Base-by-base conservation (phyloP, 2,113 vertebrate species). In the Aramus guarauna region DNA sequence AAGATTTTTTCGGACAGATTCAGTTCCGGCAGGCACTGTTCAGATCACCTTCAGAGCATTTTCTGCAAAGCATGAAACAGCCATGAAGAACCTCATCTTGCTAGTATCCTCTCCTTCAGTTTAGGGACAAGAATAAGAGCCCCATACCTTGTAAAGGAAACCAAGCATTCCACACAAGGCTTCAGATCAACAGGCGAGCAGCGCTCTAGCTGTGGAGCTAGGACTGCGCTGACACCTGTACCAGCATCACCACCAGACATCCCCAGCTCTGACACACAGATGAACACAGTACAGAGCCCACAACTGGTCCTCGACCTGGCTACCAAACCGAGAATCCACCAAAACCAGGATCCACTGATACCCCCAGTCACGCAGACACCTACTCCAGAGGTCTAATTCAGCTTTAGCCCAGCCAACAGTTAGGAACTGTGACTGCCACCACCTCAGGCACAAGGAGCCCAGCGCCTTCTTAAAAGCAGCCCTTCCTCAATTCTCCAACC, bases 41-140 rank as follows among this genome's bases (percentile, higher is more conserved):
- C 68, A 11, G 66, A 60, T 91, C 20, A 1, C 53, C 11, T 89
- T 78, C 92, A 95, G 64, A 97, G 91, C 95, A 96, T 97, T 89
- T 94, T 95, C 96, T 96, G 95, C 30, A 94, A 97, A 85, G 71
- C 24, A 87, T 0, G 4, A 59, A 45, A 88, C 16, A 50, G 67
- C 52, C 89, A 9, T 85, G 48, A 94, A 30, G 50, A 63, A 41
- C 7, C n/a, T 84, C 56, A 48, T 53, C 50, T 47, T 29, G 27
- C 15, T 45, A 21, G n/a, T 2, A 41, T 15, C 36, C 32, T 26
- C 48, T 30, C 53, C 62, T 68, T 19, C 45, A 56, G 22, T 22
- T 90, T 30, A 62, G 60, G 62, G 29, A 29, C 27, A n/a, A 62
- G 18, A 79, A 66, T 16, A 62, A 79, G 85, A 76, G 6, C n/a